Base-by-base conservation (phyloP, 2,113 vertebrate genomes). In the Odocoileus virginianus region DNA sequence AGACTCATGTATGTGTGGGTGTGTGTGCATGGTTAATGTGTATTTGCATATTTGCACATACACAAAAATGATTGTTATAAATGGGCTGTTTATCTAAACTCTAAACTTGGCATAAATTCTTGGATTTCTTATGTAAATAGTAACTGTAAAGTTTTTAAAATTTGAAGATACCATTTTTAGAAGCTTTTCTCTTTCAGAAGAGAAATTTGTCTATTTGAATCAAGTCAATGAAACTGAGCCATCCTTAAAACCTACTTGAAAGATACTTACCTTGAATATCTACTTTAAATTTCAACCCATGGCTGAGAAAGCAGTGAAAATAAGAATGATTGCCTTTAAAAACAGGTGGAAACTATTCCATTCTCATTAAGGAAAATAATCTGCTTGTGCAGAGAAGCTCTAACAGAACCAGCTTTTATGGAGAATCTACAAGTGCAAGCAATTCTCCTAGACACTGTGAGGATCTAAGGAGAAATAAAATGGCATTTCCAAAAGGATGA, bases 301-400 rank as follows among this genome's bases (percentile, higher is more conserved):
- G 15, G 12, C 43, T 52, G 21, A 5, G n/a, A 87, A 82, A 45
- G 27, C 28, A 67, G 52, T 91, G 61, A 71, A 95, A 33, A 17
- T 61, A 88, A 57, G 15, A 93, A 91, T 85, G 83, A n/a, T 47
- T 82, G 1, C 67, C 25, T 47, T 92, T 92, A n/a, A 74, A 82
- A 89, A 81, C 12, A 87, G 40, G 6, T 89, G 16, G 43, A 67
- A 54, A 92, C 11, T 25, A 58, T 67, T 83, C 3, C 13, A 88
- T 25, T 88, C 5, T 78, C 27, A 71, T n/a, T 85, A 64, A n/a
- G 33, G 25, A 94, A 78, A 96, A 78, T 47, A 87, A 67, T 83
- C 58, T 85, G 27, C 54, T 54, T 61, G 4, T 27, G 78, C 4
- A 61, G 8, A 89, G 74, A 95, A 76, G 30, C 40, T 57, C 50